phyloP scores from a whole-genome alignment of 1,140 invertebrate genomes.

The Hypothenemus hampei region DNA sequence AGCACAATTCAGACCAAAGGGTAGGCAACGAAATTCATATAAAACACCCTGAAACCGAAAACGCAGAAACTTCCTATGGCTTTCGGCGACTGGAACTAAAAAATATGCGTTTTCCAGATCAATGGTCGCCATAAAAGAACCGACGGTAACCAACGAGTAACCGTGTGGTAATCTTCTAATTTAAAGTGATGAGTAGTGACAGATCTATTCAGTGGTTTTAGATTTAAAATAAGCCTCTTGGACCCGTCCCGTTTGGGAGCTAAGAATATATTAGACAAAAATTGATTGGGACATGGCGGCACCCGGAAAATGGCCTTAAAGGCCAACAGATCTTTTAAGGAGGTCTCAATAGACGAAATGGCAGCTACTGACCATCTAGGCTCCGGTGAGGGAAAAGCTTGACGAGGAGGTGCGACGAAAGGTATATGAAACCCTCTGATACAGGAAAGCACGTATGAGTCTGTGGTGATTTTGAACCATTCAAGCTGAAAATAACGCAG shows the following conservation, averaged over 20 bases:
- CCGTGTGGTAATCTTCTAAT: slow-evolving; percentile 1
- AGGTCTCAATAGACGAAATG: no score
- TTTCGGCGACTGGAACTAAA: background rate
- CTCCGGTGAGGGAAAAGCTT: no score
- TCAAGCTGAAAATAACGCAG: no score
- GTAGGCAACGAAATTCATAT: slow-evolving; percentile 15
- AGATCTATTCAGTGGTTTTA: background rate
- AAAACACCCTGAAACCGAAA: background rate
- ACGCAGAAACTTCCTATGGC: background rate
- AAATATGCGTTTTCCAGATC: slow-evolving; percentile 2
- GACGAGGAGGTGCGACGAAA: no score
- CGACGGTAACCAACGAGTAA: slow-evolving; percentile 20
- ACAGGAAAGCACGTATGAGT: no score
- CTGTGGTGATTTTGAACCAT: no score
- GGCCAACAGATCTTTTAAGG: no score
- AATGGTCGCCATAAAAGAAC: background rate
- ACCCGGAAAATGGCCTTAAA: background rate
- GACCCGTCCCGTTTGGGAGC: background rate
- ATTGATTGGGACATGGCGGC: background rate
- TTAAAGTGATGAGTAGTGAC: background rate
- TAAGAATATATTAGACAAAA: background rate
- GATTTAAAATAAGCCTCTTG: background rate
- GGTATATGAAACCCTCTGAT: no score
- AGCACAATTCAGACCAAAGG: slow-evolving; percentile 17
- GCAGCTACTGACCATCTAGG: no score